Conservation (phyloP, 2,888 invertebrate genomes). For the Chymomyza caudatula region DNA sequence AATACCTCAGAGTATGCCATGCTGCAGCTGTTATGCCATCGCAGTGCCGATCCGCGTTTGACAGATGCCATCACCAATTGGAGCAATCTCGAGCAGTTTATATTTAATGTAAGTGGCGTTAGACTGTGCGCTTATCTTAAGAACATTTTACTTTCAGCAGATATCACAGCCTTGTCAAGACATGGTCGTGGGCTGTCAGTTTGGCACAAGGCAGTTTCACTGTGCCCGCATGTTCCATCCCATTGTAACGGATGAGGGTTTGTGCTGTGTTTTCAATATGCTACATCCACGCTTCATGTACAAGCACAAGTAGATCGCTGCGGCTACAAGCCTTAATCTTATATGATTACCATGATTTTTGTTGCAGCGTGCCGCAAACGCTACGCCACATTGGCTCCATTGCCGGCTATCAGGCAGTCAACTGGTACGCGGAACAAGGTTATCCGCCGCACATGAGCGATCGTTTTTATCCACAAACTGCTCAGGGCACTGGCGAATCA, state of each 20-base stretch:
- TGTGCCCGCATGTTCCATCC: conserved; percentile 86
- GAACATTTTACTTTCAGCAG: conserved; percentile 75
- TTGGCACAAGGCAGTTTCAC: conserved; percentile 81
- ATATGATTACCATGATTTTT: no score
- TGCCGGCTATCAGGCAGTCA: conserved; percentile 72
- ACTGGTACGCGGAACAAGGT: conserved; percentile 87
- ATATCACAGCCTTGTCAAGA: conserved; percentile 86
- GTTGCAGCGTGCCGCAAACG: conserved; percentile 44
- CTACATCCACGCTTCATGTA: conserved; percentile 80
- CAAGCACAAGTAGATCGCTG: conserved; percentile 46
- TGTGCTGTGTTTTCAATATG: conserved; percentile 90
- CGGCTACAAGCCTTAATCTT: no score
- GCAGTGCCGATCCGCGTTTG: conserved; percentile 39
- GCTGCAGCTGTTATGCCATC: conserved; percentile 68
- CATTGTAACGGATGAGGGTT: conserved; percentile 88
- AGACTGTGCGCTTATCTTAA: not conserved
- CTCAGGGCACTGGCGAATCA: conserved; percentile 82
- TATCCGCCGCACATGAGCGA: conserved; percentile 80
- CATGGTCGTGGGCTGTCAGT: conserved; percentile 84
- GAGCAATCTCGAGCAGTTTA: conserved; percentile 61
- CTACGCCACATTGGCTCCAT: conserved; percentile 31
- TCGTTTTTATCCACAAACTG: conserved; percentile 80
- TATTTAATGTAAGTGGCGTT: conserved; percentile 52
- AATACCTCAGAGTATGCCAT: conserved; percentile 57
- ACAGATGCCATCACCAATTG: conserved; percentile 52